Base-by-base conservation (phyloP, 2,113 vertebrate genomes). In the Vanacampus margaritifer region DNA sequence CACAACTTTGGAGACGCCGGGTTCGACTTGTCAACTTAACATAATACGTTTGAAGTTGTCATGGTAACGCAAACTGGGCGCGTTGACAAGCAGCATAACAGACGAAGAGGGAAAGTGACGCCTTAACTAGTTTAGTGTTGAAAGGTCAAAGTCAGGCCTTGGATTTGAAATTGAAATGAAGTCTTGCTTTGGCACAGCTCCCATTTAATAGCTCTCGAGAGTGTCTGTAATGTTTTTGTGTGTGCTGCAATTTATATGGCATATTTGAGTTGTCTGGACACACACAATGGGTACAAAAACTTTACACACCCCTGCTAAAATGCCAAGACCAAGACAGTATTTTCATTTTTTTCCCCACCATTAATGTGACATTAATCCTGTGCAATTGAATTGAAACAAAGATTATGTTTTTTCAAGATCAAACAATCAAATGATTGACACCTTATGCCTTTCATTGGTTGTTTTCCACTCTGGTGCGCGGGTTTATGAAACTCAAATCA, bases 151-250 rank as follows among this genome's bases (percentile, higher is more conserved):
- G 85, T 86, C 75, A 81, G 78, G 82, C 66, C 82, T 81, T 63
- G 9, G 70, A 86, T 87, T 77, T 85, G 65, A 87, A 88, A 89
- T 78, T 83, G 72, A 87, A 89, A 89, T 89, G 68, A 90, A 87
- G 80, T 87, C 82, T 79, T 79, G 80, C 70, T 82, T 78, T 87
- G 79, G 81, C 85, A 76, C 39, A 0, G 14, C 68, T 78, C 84
- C 84, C 76, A 79, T 68, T 8, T 65, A 68, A 67, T 58, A 35
- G 66, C 69, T 77, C 73, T 37, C 65, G 56, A 72, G 8, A 48
- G 36, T 26, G 57, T 67, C 36, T 68, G n/a, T 62, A 41, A 26
- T 6, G 56, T 78, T 43, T 72, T 39, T 67, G 51, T 72, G 62
- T 69, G 12, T 14, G 39, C 35, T 39, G 36, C 21, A 41, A 21